These are phyloP conservation scores for Rhabdomys pumilio DNA, from an alignment of 2,797 vertebrate genomes.

Conservation along the genomic window DNA sequence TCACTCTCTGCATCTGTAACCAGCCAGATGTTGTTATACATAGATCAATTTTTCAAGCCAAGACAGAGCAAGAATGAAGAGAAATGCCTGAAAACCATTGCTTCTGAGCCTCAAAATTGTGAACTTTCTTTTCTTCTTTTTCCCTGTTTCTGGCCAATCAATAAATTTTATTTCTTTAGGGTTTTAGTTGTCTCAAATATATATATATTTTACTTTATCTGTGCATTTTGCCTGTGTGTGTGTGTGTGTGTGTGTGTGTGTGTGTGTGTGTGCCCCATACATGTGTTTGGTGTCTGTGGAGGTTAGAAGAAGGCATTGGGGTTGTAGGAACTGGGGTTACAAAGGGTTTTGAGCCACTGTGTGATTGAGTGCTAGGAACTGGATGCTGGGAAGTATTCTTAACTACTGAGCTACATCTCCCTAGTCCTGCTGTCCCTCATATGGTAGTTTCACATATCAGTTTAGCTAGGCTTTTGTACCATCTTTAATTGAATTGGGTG, in stretches of 20 bases:
- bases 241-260: neutral
- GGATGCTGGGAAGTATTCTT: neutral
- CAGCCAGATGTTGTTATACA: neutral
- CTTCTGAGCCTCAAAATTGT: neutral
- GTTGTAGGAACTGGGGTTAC: neutral
- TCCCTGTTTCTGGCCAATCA: neutral
- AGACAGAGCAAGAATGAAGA: neutral
- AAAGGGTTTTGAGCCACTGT: neutral
- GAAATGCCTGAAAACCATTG: neutral
- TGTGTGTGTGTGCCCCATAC: neutral
- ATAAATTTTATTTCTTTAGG: conserved; percentile 7
- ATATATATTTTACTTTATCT: neutral
- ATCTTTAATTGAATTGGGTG: neutral
- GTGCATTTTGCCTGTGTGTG: neutral
- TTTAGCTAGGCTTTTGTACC: neutral
- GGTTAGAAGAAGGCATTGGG: neutral
- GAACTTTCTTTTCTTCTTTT: neutral
- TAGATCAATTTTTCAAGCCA: neutral
- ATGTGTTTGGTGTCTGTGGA: neutral
- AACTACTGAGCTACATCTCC: neutral
- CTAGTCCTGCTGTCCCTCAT: neutral
- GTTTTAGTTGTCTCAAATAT: neutral
- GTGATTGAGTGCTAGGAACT: neutral
- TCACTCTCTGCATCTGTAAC: neutral
- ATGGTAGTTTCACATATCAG: neutral